Evolutionary conservation across 1,140 invertebrate species (phyloP).

Genomic region (Achroia grisella): DNA sequence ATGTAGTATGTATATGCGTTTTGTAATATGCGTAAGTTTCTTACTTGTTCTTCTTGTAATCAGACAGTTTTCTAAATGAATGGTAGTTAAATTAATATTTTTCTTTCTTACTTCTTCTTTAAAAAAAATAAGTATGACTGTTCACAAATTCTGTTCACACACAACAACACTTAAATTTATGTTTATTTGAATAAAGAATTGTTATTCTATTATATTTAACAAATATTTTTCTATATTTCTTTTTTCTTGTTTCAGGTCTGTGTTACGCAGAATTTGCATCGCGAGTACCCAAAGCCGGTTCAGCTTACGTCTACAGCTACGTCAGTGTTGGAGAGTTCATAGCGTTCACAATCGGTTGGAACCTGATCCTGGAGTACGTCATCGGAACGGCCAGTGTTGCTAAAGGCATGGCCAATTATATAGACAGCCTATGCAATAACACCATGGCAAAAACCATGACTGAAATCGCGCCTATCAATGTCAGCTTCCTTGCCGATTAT

Average conservation of each 20-base stretch:
- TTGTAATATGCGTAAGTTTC: too few relatives aligned
- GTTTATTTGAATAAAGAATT: too few relatives aligned
- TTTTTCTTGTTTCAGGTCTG: slow-evolving; percentile 72
- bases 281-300: slow-evolving; percentile 88
- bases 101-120: too few relatives aligned
- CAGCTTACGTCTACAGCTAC: slow-evolving; percentile 92
- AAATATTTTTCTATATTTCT: too few relatives aligned
- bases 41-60: too few relatives aligned
- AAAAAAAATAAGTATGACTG: too few relatives aligned
- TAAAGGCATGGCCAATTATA: slow-evolving; percentile 90
- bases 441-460: slow-evolving; percentile 81
- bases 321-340: slow-evolving; percentile 89
- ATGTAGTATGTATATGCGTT: too few relatives aligned
- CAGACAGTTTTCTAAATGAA: too few relatives aligned
- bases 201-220: too few relatives aligned
- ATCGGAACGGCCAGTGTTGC: slow-evolving; percentile 91
- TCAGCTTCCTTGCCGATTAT: slow-evolving; percentile 84
- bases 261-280: slow-evolving; percentile 93
- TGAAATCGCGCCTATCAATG: slow-evolving; percentile 80
- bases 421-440: slow-evolving; percentile 86
- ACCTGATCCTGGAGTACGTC: slow-evolving; percentile 92
- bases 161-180: too few relatives aligned
- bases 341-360: slow-evolving; percentile 90
- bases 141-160: too few relatives aligned
- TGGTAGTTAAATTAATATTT: too few relatives aligned